phyloP scores from a whole-genome alignment of 2,113 vertebrate genomes.

The Lophochroa leadbeateri region DNA sequence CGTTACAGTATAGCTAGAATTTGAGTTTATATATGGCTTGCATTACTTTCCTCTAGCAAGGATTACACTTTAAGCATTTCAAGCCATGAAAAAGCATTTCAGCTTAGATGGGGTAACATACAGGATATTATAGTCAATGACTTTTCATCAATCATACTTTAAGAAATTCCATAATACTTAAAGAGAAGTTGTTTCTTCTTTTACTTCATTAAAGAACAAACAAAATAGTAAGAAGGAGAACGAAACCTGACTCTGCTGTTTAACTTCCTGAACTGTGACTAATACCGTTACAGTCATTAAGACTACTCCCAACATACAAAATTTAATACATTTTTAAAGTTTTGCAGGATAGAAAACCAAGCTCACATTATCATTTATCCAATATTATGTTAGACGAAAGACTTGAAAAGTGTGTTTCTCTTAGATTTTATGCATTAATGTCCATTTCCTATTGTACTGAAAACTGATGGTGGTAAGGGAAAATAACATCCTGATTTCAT shows the following conservation, averaged over 20 bases:
- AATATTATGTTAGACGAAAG: neutral
- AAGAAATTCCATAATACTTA: neutral
- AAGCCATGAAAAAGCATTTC: neutral
- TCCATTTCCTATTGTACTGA: neutral
- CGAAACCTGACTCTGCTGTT: neutral
- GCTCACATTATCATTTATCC: neutral
- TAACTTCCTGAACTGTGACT: neutral
- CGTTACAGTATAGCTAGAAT: neutral
- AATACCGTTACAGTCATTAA: neutral
- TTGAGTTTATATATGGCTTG: conserved; percentile 40
- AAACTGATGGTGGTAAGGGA: neutral
- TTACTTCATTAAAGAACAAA: neutral
- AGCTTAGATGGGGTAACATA: neutral
- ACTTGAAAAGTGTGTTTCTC: neutral
- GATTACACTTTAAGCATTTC: conserved; percentile 18
- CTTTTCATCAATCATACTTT: conserved; percentile 18
- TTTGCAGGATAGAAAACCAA: neutral
- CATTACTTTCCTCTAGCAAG: neutral
- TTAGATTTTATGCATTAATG: neutral
- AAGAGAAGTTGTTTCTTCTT: neutral
- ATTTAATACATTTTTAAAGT: neutral
- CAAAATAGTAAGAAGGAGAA: neutral
- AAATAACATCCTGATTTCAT: neutral
- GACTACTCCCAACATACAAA: neutral
- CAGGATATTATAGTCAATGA: neutral